phyloP scores from a whole-genome alignment of 2,113 vertebrate species.

The Anhinga rufa region DNA sequence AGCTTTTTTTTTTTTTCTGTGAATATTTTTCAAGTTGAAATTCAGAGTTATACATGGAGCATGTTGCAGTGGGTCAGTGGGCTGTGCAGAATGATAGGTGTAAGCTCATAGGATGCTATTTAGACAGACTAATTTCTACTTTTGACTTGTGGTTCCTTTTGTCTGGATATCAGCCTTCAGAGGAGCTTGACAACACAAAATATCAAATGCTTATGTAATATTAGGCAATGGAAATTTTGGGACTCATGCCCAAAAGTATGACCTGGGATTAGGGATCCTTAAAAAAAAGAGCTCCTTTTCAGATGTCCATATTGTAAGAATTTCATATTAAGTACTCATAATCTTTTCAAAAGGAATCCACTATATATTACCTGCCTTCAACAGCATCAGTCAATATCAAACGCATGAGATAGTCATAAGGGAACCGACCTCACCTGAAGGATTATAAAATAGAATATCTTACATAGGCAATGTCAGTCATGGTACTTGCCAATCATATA shows the following conservation, averaged over 20 bases:
- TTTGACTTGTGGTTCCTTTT: neutral
- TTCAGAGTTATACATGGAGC: neutral
- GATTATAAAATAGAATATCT: neutral
- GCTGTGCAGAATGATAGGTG: neutral
- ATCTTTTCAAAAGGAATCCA: neutral
- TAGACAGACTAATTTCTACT: neutral
- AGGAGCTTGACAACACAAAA: neutral
- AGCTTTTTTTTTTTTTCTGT: neutral
- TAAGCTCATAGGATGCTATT: neutral
- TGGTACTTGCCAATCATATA: neutral
- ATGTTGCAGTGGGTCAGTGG: neutral
- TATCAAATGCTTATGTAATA: neutral
- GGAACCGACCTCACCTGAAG: neutral
- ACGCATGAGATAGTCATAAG: neutral
- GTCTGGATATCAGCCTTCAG: neutral
- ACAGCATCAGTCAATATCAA: neutral
- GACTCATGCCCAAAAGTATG: neutral
- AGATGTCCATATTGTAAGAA: neutral
- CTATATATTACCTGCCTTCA: neutral
- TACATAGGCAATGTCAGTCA: neutral
- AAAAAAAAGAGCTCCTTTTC: neutral
- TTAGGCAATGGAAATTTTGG: neutral
- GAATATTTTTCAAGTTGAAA: neutral
- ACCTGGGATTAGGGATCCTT: fast-evolving
- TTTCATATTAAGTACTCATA: neutral